phyloP scores from a whole-genome alignment of 2,888 invertebrate genomes.

The Caenorhabditis wallacei region DNA sequence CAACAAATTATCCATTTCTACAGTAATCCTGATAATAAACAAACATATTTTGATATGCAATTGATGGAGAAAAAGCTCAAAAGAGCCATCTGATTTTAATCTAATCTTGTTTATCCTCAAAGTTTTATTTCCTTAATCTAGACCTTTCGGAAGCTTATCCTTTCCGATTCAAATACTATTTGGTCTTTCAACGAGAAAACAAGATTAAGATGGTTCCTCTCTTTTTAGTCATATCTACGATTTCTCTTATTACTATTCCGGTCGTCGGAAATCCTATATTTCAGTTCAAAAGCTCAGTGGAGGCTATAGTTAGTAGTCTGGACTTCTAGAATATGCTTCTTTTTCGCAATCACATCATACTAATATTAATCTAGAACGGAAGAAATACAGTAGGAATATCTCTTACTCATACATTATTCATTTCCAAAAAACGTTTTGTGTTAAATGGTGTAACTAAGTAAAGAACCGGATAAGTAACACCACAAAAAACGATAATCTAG shows the following conservation, averaged over 20 bases:
- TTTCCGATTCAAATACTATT: constrained; percentile 5
- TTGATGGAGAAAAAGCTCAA: neutral
- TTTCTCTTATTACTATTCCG: neutral
- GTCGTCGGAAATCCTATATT: constrained; percentile 11
- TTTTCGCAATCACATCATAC: neutral
- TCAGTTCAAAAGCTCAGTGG: constrained; percentile 13
- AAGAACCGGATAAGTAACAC: constrained; percentile 2
- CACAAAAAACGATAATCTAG: neutral
- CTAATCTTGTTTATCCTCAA: constrained; percentile 23
- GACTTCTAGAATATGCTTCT: constrained; percentile 18
- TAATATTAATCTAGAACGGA: neutral
- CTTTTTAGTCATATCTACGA: neutral
- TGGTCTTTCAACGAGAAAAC: constrained; percentile 16
- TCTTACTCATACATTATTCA: neutral
- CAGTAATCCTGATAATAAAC: neutral
- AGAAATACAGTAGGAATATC: constrained; percentile 1
- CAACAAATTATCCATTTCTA: neutral
- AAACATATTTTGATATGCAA: neutral
- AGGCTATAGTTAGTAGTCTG: constrained; percentile 13
- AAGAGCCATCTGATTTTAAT: neutral
- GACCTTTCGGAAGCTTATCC: constrained; percentile 33
- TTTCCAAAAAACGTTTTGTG: neutral
- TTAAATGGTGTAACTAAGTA: neutral
- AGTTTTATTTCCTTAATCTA: constrained; percentile 9
- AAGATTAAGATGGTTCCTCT: constrained; percentile 9